A percentile compares a stretch with the other conserved stretches of the same genome.
phyloP scores from a whole-genome alignment of 2,888 invertebrate genomes.

The Mimumesa dahlbomi region DNA sequence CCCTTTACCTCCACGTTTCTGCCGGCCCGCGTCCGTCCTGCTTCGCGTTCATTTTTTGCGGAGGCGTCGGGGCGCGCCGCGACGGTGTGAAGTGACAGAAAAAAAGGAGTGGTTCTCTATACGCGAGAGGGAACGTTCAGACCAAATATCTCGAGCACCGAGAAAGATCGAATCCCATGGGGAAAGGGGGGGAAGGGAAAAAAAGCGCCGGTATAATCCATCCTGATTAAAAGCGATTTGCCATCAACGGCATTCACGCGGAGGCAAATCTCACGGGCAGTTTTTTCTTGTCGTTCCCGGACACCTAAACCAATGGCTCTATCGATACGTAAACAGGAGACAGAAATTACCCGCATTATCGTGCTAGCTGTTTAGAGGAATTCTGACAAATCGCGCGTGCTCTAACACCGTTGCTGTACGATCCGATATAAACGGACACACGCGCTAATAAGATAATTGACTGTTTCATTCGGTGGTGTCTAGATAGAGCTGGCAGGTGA shows the following conservation, averaged over 20 bases:
- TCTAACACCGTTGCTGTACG: conserved; percentile 21
- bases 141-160: neutral
- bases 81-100: conserved; percentile 2
- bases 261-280: too few species aligned
- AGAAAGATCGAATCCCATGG: too few species aligned
- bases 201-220: too few species aligned
- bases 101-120: conserved; percentile 1
- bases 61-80: conserved; percentile 1
- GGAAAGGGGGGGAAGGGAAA: too few species aligned
- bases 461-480: conserved; percentile 45
- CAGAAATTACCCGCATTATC: too few species aligned
- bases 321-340: too few species aligned
- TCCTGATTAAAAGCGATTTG: too few species aligned
- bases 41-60: conserved; percentile 6
- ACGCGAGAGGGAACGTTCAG: neutral
- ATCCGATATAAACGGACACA: conserved; percentile 10
- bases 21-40: neutral
- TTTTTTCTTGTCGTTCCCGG: too few species aligned
- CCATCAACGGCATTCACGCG: too few species aligned
- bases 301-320: too few species aligned
- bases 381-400: conserved; percentile 6
- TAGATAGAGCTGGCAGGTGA: conserved; percentile 49
- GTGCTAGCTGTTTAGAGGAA: too few species aligned
- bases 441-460: conserved; percentile 63
- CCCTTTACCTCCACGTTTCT: conserved; percentile 8